Evolutionary conservation across 2,888 invertebrate species (phyloP).

Genomic region (Deilephila elpenor): DNA sequence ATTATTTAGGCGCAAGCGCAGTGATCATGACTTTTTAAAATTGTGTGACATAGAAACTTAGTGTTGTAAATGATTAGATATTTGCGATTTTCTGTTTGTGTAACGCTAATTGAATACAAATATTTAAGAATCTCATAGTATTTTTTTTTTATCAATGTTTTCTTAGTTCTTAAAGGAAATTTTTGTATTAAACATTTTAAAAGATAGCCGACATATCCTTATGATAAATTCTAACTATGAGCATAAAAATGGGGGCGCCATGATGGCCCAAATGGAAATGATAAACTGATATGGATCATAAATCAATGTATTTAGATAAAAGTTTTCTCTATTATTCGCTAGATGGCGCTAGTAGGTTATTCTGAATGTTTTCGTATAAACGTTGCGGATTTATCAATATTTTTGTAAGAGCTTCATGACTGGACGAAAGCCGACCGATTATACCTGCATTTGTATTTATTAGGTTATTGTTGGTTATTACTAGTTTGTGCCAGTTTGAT

Average conservation of each 20-base stretch:
- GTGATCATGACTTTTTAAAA: too few relatives aligned
- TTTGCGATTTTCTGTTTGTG: too few relatives aligned
- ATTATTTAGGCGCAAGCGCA: not conserved
- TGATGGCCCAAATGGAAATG: conserved; percentile 2
- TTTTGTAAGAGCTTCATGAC: not conserved
- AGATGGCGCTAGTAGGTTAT: conserved; percentile 28
- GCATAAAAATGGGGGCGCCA: not conserved
- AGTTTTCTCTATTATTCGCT: not conserved
- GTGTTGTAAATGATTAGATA: too few relatives aligned
- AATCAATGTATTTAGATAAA: not conserved
- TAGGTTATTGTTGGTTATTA: too few relatives aligned
- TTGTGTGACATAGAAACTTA: too few relatives aligned
- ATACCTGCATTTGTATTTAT: not conserved
- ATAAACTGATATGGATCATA: not conserved
- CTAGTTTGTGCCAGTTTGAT: too few relatives aligned
- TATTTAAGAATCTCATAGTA: too few relatives aligned
- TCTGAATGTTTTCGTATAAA: not conserved
- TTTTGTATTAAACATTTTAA: not conserved
- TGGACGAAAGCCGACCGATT: not conserved
- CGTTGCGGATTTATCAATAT: not conserved
- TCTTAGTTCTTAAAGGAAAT: not conserved
- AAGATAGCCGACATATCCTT: not conserved
- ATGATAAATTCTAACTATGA: not conserved
- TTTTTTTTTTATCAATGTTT: too few relatives aligned
- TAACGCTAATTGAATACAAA: too few relatives aligned